Base-by-base conservation (phyloP, 1,140 invertebrate species). In the Aradophagus sp. region DNA sequence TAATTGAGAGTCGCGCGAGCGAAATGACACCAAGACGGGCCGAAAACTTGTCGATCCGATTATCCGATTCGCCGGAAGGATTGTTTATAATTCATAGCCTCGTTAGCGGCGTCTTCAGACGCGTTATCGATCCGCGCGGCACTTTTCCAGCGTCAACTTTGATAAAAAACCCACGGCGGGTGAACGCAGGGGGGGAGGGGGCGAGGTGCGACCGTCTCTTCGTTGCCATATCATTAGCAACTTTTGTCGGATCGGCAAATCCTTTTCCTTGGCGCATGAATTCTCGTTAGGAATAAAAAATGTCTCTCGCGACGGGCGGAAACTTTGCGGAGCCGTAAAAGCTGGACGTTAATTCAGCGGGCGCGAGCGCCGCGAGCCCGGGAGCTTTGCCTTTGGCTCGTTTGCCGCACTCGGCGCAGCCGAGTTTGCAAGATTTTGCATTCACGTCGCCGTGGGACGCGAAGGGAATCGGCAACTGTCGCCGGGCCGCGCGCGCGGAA, bases 281-380 rank as follows among this genome's bases (percentile, higher is more conserved):
- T 61, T 69, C 55, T 61, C 48, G 65, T 69, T 69, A 61, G 56
- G n/a, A 38, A 61, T 39, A 69, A 69, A 69, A 61, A 69, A 69
- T 62, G 44, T 70, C 48, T 62, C 36, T 55, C 35, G 63, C 63
- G 38, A 36, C 31, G 62, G 32, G 5, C 52, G 66, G 31, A 48
- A 62, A 62, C 29, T 58, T 62, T 55, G 58, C 58, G 58, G 62
- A 70, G 66, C 66, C 56, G 38, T 62, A 70, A 70, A 70, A 70
- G 58, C 59, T 59, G 58, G 67, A 63, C 67, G 52, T 59, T 63
- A 70, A 70, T 70, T 63, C 66, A 29, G 32, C 34, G 34, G 20
- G 20, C 45, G 56, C 62, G 44, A 35, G 50, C 36, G 45, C 44
- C 55, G 48, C 55, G 55, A 55, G 55, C 52, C 63, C 67, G 47